Conservation (phyloP, 2,113 vertebrate species). For the Zosterops japonicus region DNA sequence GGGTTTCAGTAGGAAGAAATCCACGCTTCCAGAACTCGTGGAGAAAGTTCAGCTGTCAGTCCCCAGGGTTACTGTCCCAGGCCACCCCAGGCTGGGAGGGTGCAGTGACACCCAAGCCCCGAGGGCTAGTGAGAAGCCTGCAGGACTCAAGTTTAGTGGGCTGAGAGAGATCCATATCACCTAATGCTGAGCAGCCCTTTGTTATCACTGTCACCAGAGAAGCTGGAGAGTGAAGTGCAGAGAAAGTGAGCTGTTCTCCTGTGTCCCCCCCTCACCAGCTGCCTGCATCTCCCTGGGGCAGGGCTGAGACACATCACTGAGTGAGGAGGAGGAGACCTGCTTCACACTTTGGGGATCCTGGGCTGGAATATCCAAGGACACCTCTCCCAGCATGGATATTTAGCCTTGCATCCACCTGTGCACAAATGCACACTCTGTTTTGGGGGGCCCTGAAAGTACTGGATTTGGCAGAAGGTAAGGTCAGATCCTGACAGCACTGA, state of each 20-base stretch:
- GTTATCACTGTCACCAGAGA: slow-evolving; percentile 48
- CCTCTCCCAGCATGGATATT: accelerated
- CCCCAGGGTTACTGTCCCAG: background rate
- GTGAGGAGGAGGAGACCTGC: background rate
- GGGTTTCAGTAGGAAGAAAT: background rate
- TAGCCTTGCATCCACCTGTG: background rate
- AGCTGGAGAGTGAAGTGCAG: background rate
- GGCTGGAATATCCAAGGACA: background rate
- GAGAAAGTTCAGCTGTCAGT: background rate
- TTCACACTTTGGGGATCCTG: background rate
- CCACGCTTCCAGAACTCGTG: accelerated
- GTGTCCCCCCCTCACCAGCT: background rate
- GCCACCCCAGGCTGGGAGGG: background rate
- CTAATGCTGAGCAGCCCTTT: slow-evolving; percentile 14
- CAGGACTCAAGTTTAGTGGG: slow-evolving; percentile 23
- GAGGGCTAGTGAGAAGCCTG: background rate
- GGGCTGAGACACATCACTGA: background rate
- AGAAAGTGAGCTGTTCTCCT: background rate
- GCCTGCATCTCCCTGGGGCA: background rate
- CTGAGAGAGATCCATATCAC: slow-evolving; percentile 32
- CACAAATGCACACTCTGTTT: background rate
- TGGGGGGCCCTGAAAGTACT: background rate
- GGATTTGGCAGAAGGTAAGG: background rate
- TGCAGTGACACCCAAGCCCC: slow-evolving; percentile 14
- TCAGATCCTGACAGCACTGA: background rate